Evolutionary conservation across 2,797 vertebrate species (phyloP).

Genomic region (Oreonectes daqikongensis): DNA sequence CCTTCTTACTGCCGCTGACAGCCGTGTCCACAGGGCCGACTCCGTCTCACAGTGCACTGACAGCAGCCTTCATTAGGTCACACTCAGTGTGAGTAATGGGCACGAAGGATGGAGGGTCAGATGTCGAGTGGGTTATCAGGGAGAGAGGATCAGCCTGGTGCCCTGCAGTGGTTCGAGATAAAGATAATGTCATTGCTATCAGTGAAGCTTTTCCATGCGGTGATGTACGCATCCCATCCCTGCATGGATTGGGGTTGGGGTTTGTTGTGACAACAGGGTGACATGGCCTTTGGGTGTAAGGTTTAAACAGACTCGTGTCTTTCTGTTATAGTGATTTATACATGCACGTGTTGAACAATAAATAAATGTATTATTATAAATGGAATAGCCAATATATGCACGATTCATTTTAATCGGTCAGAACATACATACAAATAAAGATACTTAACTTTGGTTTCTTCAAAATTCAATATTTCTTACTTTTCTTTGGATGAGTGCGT

Average conservation of each 20-base stretch:
- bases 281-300: not conserved
- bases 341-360: not conserved
- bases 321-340: not conserved
- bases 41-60: slow-evolving; percentile 28
- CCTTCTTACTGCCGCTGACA: slow-evolving; percentile 31
- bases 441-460: not conserved
- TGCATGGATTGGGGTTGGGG: slow-evolving; percentile 7
- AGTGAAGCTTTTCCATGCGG: slow-evolving; percentile 23
- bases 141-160: slow-evolving; percentile 24
- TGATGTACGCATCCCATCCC: slow-evolving; percentile 22
- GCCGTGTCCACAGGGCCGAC: slow-evolving; percentile 23
- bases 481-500: not conserved
- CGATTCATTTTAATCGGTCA: too few relatives aligned
- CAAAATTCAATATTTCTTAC: not conserved
- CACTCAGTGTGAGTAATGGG: slow-evolving; percentile 45
- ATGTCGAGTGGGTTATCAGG: slow-evolving; percentile 52
- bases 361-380: not conserved
- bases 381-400: too few relatives aligned
- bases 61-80: slow-evolving; percentile 18
- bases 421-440: not conserved
- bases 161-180: slow-evolving; percentile 14
- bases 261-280: not conserved
- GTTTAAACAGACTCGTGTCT: not conserved
- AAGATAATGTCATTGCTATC: slow-evolving; percentile 17
- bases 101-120: slow-evolving; percentile 42